Evolutionary conservation across 2,888 invertebrate species (phyloP).

Genomic region (Rhagonycha fulva): DNA sequence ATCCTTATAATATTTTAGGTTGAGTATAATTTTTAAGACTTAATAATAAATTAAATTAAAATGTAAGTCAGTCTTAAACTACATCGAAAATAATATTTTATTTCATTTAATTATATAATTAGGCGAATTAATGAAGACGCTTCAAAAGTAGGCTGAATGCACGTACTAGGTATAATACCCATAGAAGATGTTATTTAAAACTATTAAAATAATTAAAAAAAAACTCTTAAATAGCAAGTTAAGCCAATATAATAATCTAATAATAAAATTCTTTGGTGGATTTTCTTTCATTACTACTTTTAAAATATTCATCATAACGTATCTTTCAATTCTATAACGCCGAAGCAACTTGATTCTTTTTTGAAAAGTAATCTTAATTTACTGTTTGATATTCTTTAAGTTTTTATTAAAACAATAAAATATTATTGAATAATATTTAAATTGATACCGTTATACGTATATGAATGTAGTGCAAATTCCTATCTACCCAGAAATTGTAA

Average conservation of each 20-base stretch:
- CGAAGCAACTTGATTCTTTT: no score
- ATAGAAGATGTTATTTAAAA: no score
- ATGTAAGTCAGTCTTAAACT: background rate
- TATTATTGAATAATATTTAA: background rate
- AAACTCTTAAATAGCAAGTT: background rate
- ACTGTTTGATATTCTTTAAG: no score
- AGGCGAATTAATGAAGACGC: background rate
- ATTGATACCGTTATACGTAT: background rate
- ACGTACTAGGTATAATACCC: background rate
- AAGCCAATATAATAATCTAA: background rate
- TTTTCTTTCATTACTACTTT: background rate
- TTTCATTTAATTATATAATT: background rate
- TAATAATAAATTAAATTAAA: background rate
- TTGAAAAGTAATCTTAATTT: no score
- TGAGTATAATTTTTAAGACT: background rate
- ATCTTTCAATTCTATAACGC: background rate
- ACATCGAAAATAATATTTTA: background rate
- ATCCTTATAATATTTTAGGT: background rate
- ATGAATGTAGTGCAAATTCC: background rate
- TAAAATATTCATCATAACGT: background rate
- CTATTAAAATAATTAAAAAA: background rate
- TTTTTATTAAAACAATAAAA: background rate
- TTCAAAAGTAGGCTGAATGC: background rate
- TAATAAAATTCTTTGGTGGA: no score
- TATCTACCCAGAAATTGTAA: background rate